Base-by-base conservation (phyloP, 2,888 invertebrate species). In the Drosophila sordidula region DNA sequence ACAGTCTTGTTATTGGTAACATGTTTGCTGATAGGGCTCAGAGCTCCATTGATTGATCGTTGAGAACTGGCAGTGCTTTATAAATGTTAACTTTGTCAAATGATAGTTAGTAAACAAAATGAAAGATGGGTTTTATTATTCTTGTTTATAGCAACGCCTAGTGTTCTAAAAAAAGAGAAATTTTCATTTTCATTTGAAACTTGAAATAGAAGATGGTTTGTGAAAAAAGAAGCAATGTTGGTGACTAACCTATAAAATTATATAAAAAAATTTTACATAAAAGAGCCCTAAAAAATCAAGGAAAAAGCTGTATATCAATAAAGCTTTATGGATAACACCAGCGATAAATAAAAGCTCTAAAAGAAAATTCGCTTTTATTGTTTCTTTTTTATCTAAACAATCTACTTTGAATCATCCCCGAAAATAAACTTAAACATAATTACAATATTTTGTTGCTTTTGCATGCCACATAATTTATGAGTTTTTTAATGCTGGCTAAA, bases 401-500 rank as follows among this genome's bases (percentile, higher is more conserved):
- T 6, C 41, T 12, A 12, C 50, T 49, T 64, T 8, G 18, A 69
- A 59, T 44, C 46, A 47, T 16, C n/a, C 57, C 44, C 16, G 4
- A 12, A 52, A 16, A 29, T 36, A 32, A 38, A 44, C 26, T 39
- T 26, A 12, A 50, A 36, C 39, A 34, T 50, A 58, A 65, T 68
- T 59, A 52, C 52, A 58, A 49, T 29, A 29, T 29, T 9, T 29
- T 9, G 2, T 58, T 12, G 22, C 29, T 47, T 41, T 47, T 8
- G 26, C 45, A 16, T 51, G 45, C 26, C 56, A 44, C 38, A 70
- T 78, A 78, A 77, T 78, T 77, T 77, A 77, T 78, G 79, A 55
- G 76, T 47, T 55, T 78, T 64, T 75, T 73, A 69, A 78, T 78
- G 74, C 72, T 36, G 68, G 74, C 67, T 51, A 85, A 83, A 87